Evolutionary conservation across 2,888 invertebrate species (phyloP), one percentile per base, ranked within the genome.

Genomic region (Acanthosepion lycidas): DNA sequence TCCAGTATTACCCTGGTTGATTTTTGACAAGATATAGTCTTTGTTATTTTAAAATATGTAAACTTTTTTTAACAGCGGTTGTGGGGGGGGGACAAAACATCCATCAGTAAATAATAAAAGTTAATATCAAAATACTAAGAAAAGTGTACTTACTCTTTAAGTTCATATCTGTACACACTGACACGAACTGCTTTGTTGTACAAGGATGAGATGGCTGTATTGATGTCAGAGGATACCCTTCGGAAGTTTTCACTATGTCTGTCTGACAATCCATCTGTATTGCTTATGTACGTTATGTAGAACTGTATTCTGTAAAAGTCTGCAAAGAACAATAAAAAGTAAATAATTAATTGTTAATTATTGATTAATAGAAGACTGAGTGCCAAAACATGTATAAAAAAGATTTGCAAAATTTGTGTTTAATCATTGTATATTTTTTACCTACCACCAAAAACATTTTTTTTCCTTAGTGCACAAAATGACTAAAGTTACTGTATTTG

Each of bases 271-370:
- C 49, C 49, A 49, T 51, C 5, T 49, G n/a, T n/a, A 49, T 53
- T 28, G 5, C 4, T 6, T n/a, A 93, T 33, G 93, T 51, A 93
- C 2, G 53, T 49, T 23, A 93, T 5, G 8, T 93, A 53, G 26
- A 93, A 49, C 20, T 20, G 28, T 93, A 93, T 93, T 53, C 93
- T 28, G 53, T 93, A 93, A 93, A 93, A 93, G 49, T 93, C 93
- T 93, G 93, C 1, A 93, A 93, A 93, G 12, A 93, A 49, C 0
- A 53, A 26, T 9, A 92, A 92, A 4, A 51, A 18, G 26, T 8
- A 28, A 78, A n/a, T n/a, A 12, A 23, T 8, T 48, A 92, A 92
- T 6, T 92, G 42, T 48, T 48, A 18, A 48, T 92, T 49, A 59
- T 59, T 6, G 20, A 59, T 59, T 59, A 59, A 6, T 20, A 5